These are phyloP conservation scores for Polydrusus cervinus DNA, from an alignment of 2,888 invertebrate species.

Conservation along the genomic window DNA sequence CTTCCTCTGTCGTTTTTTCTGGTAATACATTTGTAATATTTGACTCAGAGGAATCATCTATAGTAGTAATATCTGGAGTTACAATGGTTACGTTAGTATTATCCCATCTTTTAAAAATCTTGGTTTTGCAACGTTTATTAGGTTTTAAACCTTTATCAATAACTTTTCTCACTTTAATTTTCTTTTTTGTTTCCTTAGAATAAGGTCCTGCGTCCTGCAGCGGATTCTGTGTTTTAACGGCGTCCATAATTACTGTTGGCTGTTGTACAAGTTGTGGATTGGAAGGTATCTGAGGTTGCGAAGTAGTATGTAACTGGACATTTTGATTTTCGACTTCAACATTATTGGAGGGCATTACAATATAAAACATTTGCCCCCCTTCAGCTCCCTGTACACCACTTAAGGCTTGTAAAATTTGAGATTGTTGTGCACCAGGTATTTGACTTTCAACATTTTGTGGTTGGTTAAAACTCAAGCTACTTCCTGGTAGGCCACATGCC, in stretches of 20 bases:
- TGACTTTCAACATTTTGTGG: too few species aligned
- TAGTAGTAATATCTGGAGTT: background rate
- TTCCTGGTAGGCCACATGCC: background rate
- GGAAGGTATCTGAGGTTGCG: too few species aligned
- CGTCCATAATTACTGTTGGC: background rate
- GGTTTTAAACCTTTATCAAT: background rate
- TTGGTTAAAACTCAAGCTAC: background rate
- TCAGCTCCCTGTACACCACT: constrained; percentile 1
- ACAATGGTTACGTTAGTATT: background rate
- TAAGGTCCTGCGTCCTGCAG: background rate
- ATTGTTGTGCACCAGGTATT: background rate
- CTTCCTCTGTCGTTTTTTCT: background rate
- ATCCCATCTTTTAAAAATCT: background rate
- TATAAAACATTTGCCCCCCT: constrained; percentile 2
- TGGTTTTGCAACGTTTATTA: background rate
- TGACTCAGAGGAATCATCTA: constrained; percentile 17
- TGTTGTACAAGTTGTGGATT: background rate
- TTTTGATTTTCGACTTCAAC: background rate
- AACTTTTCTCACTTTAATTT: too few species aligned
- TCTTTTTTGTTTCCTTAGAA: background rate
- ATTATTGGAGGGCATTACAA: constrained; percentile 2
- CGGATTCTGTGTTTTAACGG: background rate
- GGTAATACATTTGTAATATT: constrained; percentile 18
- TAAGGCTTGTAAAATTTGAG: background rate
- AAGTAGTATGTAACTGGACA: background rate